Conservation (phyloP, 23 tunicate genomes). For the Trididemnum miniatum region DNA sequence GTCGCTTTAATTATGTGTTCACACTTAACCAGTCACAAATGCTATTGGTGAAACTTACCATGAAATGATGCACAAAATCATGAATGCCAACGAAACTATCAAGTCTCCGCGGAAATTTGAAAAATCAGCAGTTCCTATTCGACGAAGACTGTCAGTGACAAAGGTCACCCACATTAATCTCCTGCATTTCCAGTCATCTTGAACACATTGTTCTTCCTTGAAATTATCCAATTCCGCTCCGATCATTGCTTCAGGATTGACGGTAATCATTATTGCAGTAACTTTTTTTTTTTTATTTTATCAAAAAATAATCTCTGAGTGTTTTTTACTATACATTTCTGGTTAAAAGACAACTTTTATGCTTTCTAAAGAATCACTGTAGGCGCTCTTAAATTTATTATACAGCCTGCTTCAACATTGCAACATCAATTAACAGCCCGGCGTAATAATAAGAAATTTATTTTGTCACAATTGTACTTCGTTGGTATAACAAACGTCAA, state of each 20-base stretch:
- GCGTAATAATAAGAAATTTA: no score
- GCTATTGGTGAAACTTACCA: slow-evolving; percentile 55
- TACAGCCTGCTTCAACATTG: no score
- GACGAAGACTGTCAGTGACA: slow-evolving; percentile 18
- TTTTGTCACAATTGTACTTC: no score
- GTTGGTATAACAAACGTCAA: no score
- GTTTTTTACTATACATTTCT: neutral
- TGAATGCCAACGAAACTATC: slow-evolving; percentile 8
- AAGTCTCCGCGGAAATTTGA: slow-evolving; percentile 28
- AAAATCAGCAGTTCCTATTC: slow-evolving; percentile 44
- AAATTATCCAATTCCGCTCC: neutral
- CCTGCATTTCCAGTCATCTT: slow-evolving; percentile 3
- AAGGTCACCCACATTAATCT: neutral
- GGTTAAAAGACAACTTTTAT: no score
- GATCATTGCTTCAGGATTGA: neutral
- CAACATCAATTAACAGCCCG: no score
- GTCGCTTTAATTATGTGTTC: no score
- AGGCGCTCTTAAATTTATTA: no score
- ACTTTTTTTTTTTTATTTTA: no score
- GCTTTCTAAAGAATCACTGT: no score
- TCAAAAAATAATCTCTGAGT: neutral
- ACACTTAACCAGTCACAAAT: no score
- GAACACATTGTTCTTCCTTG: neutral
- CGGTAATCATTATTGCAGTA: neutral
- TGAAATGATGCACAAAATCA: slow-evolving; percentile 27